Evolutionary conservation across 2,888 invertebrate species (phyloP).

Genomic region (Limnephilus marmoratus): DNA sequence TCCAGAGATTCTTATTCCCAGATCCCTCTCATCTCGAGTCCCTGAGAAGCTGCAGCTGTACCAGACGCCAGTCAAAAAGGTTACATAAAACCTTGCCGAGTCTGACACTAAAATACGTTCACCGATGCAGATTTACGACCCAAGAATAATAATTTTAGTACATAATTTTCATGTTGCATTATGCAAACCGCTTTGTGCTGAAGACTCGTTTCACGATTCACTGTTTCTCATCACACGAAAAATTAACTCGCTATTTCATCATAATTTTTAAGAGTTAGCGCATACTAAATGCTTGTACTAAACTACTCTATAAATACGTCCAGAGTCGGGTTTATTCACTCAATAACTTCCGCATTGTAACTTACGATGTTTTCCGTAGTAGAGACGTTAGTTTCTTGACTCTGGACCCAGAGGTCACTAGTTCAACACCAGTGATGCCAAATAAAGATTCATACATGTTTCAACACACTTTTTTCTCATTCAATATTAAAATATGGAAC

Average conservation of each 20-base stretch:
- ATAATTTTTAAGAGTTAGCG: neutral
- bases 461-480: too few species aligned
- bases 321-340: neutral
- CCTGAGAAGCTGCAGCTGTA: conserved; percentile 26
- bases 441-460: neutral
- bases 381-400: neutral
- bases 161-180: neutral
- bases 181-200: neutral
- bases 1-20: neutral
- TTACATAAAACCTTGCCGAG: conserved; percentile 6
- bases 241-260: neutral
- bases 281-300: neutral
- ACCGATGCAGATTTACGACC: conserved; percentile 14
- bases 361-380: too few species aligned
- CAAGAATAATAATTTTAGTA: conserved; percentile 9
- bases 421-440: neutral
- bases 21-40: neutral
- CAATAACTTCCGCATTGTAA: neutral
- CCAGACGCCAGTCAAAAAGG: conserved; percentile 4
- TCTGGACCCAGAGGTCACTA: neutral
- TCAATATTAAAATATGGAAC: too few species aligned
- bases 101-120: neutral
- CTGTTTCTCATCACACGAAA: neutral
- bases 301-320: neutral
- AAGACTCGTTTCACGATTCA: neutral